Base-by-base conservation (phyloP, 2,888 invertebrate genomes). In the Pollenia angustigena region DNA sequence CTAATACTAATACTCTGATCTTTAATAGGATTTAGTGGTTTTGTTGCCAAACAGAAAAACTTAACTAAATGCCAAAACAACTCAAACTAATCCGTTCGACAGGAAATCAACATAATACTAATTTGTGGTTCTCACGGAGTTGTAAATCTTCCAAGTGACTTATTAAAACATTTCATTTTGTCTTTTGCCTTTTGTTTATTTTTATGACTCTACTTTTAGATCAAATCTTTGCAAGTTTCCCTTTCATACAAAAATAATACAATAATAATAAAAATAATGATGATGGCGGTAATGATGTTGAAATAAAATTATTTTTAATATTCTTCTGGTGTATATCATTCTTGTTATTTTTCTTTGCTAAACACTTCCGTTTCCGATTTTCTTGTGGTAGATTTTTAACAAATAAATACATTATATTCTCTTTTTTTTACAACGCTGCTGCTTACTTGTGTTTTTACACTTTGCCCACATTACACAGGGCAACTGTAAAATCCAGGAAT, bases 361-460 rank as follows among this genome's bases (percentile, higher is more conserved):
- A 82, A 83, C 80, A 83, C 83, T 83, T 83, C 83, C 83, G 80
- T 83, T 86, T 76, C 71, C 71, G 64, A 62, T 83, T 83, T 86
- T 76, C 48, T 79, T 66, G 32, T 69, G 58, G 64, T 72, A 78
- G 82, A 58, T 68, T 52, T 74, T 60, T 66, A 78, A 42, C 50
- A 71, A 79, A 79, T 52, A 79, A 82, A 76, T 54, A 74, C 52
- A 75, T 52, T 82, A 69, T 10, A 60, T 52, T 56, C 32, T 16
- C n/a, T 14, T 48, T 48, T 66, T 48, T 23, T 56, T 56, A 9
- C 56, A 10, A 32, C 18, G 2, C 40, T 40, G 7, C 11, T 68
- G 16, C 42, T 54, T 56, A 56, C 42, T 50, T 50, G 4, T 12
- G n/a, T 23, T 12, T 50, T 23, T 44, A 60, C 46, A 32, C 32